Evolutionary conservation across 2,888 invertebrate genomes (phyloP).

Genomic region (Dryadula phaetusa): DNA sequence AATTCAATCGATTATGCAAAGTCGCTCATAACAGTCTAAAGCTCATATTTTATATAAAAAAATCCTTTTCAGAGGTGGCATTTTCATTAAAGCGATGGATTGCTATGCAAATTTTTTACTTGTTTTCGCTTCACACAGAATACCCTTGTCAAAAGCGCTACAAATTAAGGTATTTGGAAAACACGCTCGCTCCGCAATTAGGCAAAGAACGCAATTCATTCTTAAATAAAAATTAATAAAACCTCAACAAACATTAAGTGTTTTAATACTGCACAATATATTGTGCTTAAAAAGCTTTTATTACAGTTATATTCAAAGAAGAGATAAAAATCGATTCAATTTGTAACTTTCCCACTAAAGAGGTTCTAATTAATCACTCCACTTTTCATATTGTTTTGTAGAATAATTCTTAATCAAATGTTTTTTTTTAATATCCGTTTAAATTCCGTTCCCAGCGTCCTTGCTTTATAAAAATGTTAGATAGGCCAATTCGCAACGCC

Average conservation of each 20-base stretch:
- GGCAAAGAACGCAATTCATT: constrained; percentile 14
- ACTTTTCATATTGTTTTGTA: too few species aligned
- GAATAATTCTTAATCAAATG: too few species aligned
- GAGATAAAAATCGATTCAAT: background rate
- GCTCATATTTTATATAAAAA: constrained; percentile 18
- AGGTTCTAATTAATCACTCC: background rate
- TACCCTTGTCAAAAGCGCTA: constrained; percentile 28
- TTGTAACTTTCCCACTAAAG: background rate
- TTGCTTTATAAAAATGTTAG: too few species aligned
- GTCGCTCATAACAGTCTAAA: background rate
- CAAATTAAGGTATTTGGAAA: constrained; percentile 20
- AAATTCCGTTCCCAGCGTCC: too few species aligned
- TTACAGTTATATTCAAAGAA: too few species aligned
- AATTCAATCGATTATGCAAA: background rate
- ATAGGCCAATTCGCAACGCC: too few species aligned
- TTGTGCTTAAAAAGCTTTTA: background rate
- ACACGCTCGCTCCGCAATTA: constrained; percentile 14
- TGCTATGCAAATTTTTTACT: constrained; percentile 24
- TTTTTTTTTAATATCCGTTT: too few species aligned
- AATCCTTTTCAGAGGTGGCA: background rate
- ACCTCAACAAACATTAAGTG: background rate
- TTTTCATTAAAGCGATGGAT: constrained; percentile 15
- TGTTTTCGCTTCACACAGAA: constrained; percentile 13
- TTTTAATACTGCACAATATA: background rate
- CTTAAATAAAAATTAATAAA: background rate